Evolutionary conservation across 2,888 invertebrate genomes (phyloP).

Genomic region (Cecidostiba fungosa): DNA sequence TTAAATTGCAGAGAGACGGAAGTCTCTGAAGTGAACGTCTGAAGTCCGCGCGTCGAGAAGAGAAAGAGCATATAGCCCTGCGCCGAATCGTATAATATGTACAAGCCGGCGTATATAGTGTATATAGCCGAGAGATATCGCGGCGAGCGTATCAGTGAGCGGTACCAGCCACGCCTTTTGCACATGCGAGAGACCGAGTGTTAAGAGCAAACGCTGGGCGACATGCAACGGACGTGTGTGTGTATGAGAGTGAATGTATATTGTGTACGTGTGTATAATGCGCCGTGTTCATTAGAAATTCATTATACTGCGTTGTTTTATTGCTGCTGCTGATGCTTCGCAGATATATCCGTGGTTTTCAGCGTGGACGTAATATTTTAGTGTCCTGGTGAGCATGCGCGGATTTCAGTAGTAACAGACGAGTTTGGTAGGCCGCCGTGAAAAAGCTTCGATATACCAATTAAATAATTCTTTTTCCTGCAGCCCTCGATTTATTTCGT

Average conservation of each 20-base stretch:
- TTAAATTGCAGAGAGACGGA: slow-evolving; percentile 7
- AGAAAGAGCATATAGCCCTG: background rate
- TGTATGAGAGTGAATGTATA: no score
- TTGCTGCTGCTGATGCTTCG: slow-evolving; percentile 10
- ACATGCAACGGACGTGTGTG: background rate
- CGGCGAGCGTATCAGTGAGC: slow-evolving; percentile 67
- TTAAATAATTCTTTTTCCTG: background rate
- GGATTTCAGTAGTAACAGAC: no score
- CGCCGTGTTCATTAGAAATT: slow-evolving; percentile 49
- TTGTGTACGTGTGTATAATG: background rate
- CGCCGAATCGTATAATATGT: slow-evolving; percentile 1
- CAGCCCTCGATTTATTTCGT: slow-evolving; percentile 6
- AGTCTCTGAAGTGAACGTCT: slow-evolving; percentile 25
- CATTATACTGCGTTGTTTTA: slow-evolving; percentile 47
- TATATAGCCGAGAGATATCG: slow-evolving; percentile 63
- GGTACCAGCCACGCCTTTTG: slow-evolving; percentile 70
- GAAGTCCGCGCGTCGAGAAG: background rate
- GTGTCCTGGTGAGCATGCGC: no score
- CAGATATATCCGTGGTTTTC: no score
- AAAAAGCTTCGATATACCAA: background rate
- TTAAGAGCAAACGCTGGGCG: background rate
- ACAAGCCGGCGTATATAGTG: background rate
- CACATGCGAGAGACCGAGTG: slow-evolving; percentile 20
- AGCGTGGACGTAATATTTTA: no score
- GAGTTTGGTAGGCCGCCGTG: no score